A percentile compares a stretch with the other conserved stretches of the same genome.
Evolutionary conservation across 1,140 invertebrate species (phyloP).

Genomic region (Microplitis demolitor): DNA sequence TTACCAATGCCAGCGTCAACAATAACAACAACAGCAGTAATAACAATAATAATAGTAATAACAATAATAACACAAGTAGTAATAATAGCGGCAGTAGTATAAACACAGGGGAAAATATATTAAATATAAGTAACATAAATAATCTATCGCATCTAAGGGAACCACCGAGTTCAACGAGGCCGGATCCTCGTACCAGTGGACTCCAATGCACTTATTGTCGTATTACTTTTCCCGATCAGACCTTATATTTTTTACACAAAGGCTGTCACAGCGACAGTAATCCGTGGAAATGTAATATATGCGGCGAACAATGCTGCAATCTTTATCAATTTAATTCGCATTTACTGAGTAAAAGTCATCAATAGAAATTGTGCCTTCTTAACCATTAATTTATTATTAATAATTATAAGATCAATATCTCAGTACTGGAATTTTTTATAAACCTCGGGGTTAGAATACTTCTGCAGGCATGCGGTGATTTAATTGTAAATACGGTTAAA

Average conservation of each 20-base stretch:
- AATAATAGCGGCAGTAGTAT: constrained; percentile 42
- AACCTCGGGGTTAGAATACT: too few relatives aligned
- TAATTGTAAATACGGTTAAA: too few relatives aligned
- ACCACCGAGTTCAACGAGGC: constrained; percentile 58
- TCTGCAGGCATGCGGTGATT: too few relatives aligned
- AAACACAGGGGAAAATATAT: constrained; percentile 42
- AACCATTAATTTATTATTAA: too few relatives aligned
- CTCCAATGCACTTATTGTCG: constrained; percentile 87
- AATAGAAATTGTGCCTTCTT: constrained; percentile 48
- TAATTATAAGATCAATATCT: too few relatives aligned
- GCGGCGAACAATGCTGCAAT: constrained; percentile 90
- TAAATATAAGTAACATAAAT: too few relatives aligned
- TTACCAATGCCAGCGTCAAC: constrained; percentile 47
- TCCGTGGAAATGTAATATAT: constrained; percentile 98
- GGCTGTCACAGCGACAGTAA: constrained; percentile 95
- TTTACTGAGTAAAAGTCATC: constrained; percentile 90
- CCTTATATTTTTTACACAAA: constrained; percentile 95
- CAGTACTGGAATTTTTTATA: too few relatives aligned
- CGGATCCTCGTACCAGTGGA: constrained; percentile 59
- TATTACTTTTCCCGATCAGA: constrained; percentile 93
- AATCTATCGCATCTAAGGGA: constrained; percentile 33
- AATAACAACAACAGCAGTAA: constrained; percentile 43
- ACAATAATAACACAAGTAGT: constrained; percentile 52
- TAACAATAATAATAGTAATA: constrained; percentile 38
- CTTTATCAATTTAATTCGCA: constrained; percentile 97